Evolutionary conservation across 2,113 vertebrate species (phyloP).

Genomic region (Terrapene triunguis): DNA sequence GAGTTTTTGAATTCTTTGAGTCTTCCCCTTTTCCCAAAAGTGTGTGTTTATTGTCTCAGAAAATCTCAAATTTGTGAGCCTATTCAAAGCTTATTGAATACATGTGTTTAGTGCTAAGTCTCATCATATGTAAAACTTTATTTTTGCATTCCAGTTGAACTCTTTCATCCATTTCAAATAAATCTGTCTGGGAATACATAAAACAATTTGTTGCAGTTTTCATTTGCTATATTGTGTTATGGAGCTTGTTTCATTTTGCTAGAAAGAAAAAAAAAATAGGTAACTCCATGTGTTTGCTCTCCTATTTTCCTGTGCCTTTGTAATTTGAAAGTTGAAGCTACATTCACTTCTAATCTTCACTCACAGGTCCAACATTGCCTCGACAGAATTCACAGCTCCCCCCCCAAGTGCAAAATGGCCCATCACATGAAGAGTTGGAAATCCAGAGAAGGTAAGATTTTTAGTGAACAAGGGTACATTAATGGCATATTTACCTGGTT

Average conservation of each 20-base stretch:
- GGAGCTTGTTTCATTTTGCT: conserved; percentile 80
- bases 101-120: conserved; percentile 58
- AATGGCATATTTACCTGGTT: not conserved
- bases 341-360: conserved; percentile 50
- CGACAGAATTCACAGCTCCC: conserved; percentile 89
- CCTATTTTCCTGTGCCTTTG: conserved; percentile 38
- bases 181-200: conserved; percentile 65
- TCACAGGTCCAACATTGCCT: conserved; percentile 92
- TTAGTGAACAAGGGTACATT: not conserved
- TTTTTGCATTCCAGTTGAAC: conserved; percentile 74
- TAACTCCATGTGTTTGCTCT: conserved; percentile 61
- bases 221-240: conserved; percentile 74
- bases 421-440: conserved; percentile 94
- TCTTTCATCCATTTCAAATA: conserved; percentile 74
- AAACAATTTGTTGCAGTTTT: conserved; percentile 70
- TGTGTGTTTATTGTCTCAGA: conserved; percentile 72
- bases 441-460: conserved; percentile 91
- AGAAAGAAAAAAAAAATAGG: conserved; percentile 64
- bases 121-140: conserved; percentile 64
- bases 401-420: conserved; percentile 94
- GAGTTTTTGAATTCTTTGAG: conserved; percentile 79
- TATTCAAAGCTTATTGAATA: conserved; percentile 70
- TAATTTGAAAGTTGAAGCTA: not conserved
- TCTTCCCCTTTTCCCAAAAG: conserved; percentile 53
- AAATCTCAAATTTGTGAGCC: conserved; percentile 62